phyloP scores from a whole-genome alignment of 2,797 vertebrate species.

The Neomorphus geoffroyi region DNA sequence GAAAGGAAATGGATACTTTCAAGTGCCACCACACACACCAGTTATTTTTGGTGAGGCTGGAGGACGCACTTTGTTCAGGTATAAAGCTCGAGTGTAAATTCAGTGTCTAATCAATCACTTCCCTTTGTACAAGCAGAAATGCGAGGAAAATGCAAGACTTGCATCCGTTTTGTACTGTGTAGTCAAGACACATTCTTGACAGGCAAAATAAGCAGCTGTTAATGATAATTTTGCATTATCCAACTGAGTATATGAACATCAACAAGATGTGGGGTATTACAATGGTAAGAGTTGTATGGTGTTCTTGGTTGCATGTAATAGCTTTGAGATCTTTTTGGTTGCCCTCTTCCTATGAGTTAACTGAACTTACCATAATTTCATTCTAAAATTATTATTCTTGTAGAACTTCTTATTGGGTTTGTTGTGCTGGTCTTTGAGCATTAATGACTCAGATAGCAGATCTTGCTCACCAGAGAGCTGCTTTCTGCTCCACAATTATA shows the following conservation, averaged over 20 bases:
- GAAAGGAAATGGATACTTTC: conserved; percentile 98
- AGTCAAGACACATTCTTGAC: neutral
- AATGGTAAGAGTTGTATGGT: neutral
- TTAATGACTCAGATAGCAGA: neutral
- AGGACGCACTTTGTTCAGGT: conserved; percentile 97
- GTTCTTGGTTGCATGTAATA: neutral
- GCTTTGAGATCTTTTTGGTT: neutral
- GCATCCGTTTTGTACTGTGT: neutral
- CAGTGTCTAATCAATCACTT: neutral
- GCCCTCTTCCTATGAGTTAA: neutral
- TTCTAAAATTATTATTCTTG: neutral
- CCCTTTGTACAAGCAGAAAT: neutral
- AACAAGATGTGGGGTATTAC: neutral
- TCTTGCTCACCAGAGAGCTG: neutral
- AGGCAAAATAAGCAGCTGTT: neutral
- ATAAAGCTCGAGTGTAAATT: neutral
- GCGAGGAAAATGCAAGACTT: neutral
- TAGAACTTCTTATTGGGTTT: rapidly evolving
- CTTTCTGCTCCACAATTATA: neutral
- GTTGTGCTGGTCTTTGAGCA: neutral
- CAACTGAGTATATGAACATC: neutral
- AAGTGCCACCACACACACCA: conserved; percentile 97
- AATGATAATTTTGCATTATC: neutral
- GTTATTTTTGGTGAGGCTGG: conserved; percentile 98
- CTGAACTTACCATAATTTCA: neutral